Base-by-base conservation (phyloP, 2,888 invertebrate species). In the Eupithecia exiguata region DNA sequence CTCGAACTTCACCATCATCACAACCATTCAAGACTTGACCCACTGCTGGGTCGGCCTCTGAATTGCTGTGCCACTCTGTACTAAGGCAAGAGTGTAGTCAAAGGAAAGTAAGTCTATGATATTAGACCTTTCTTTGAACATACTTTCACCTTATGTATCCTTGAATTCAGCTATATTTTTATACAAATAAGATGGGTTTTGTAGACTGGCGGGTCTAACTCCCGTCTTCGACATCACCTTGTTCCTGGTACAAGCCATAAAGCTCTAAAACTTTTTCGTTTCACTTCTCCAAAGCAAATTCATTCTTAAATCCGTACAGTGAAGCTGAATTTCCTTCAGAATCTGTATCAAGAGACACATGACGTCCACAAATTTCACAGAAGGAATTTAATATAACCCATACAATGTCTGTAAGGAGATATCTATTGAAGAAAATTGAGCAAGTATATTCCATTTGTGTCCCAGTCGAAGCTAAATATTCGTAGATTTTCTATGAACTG, bases 331-430 rank as follows among this genome's bases (percentile, higher is more conserved):
- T 66, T 73, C 66, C 30, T 46, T 25, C 21, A 16, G 6, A 38
- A 1, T 21, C 1, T 35, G n/a, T 68, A n/a, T 69, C 30, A 30
- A 66, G 69, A 74, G 75, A 71, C 12, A 18, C 9, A 40, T 14
- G 18, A 35, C 10, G 35, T 14, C n/a, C 25, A n/a, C 21, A 21
- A 67, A 63, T 58, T 67, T 67, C 12, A 49, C n/a, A 53, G n/a
- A 40, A 53, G 75, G 75, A 75, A 75, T 75, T 72, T 75, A 75
- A 72, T 75, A 62, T 70, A 72, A 63, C 72, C 69, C 75, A 68
- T 68, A 72, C 72, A 72, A 35, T 72, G 67, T 75, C 69, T 71
- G 67, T 35, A 68, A 71, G 65, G 65, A 74, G 69, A 69, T 75
- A 72, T 69, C 69, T 75, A 75, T 75, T 72, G 62, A 38, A 70